A percentile compares a stretch with the other conserved stretches of the same genome.
These are phyloP conservation scores for Morone saxatilis DNA, from an alignment of 2,113 vertebrate species.

Conservation along the genomic window DNA sequence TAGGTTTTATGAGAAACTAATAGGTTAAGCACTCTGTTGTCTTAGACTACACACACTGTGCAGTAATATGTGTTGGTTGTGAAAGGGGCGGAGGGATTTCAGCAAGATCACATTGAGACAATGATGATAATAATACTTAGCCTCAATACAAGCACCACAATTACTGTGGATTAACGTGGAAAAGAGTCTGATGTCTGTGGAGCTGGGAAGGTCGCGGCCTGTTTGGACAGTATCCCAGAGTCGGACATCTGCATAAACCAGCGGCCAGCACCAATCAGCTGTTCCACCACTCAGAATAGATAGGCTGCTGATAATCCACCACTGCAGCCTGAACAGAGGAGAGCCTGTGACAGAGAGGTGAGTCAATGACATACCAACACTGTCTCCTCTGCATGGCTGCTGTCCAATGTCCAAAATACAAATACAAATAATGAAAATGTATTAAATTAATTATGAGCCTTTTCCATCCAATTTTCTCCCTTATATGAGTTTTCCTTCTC, in stretches of 20 bases:
- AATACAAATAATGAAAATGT: not conserved
- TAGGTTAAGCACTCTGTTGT: not conserved
- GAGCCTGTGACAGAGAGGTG: not conserved
- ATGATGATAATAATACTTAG: not conserved
- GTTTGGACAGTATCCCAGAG: conserved; percentile 41
- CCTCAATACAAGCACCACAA: not conserved
- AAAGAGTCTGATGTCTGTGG: conserved; percentile 4
- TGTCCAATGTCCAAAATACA: not conserved
- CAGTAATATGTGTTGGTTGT: not conserved
- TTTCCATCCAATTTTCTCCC: not conserved
- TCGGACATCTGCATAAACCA: not conserved
- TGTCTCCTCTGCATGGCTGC: not conserved
- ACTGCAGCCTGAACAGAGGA: not conserved
- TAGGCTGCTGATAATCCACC: conserved; percentile 9
- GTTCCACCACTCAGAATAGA: not conserved
- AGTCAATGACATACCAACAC: not conserved
- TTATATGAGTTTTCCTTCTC: not conserved
- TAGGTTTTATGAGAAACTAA: not conserved
- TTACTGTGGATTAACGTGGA: conserved; percentile 29
- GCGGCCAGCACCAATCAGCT: conserved; percentile 8
- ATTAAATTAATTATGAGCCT: not conserved
- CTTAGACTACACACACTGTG: not conserved
- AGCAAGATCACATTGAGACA: not conserved
- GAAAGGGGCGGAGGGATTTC: not conserved
- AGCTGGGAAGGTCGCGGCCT: conserved; percentile 15